Conservation (phyloP, 2,888 invertebrate genomes). For the Agonopterix arenella region DNA sequence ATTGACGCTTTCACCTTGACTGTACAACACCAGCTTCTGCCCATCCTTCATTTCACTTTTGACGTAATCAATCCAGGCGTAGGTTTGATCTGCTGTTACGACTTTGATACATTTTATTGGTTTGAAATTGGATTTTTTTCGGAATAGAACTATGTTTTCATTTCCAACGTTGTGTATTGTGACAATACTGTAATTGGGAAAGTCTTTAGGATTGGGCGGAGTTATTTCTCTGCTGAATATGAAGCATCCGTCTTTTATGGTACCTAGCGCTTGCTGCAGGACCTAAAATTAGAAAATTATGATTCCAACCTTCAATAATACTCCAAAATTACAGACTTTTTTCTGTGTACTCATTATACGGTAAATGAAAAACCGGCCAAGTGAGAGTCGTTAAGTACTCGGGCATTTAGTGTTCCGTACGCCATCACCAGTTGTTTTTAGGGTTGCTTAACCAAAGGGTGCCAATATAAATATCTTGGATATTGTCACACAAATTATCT, state of each 20-base stretch:
- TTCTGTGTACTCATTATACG: no score
- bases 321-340: no score
- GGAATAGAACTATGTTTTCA: constrained; percentile 63
- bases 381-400: no score
- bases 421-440: no score
- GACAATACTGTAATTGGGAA: constrained; percentile 63
- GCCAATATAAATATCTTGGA: no score
- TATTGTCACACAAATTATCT: no score
- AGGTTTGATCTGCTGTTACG: constrained; percentile 47
- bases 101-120: constrained; percentile 68
- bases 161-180: constrained; percentile 43
- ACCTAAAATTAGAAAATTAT: constrained; percentile 30
- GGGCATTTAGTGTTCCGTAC: no score
- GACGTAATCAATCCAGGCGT: constrained; percentile 70
- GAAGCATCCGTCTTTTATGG: constrained; percentile 78
- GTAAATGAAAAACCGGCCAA: neutral
- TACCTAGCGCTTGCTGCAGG: constrained; percentile 56
- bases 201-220: constrained; percentile 55
- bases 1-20: constrained; percentile 80
- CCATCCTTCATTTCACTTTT: constrained; percentile 58
- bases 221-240: constrained; percentile 77
- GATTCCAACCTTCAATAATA: neutral
- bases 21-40: constrained; percentile 79
- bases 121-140: constrained; percentile 61
- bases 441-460: no score